Conservation (phyloP, 1,140 invertebrate genomes). For the Apolygus lucorum region DNA sequence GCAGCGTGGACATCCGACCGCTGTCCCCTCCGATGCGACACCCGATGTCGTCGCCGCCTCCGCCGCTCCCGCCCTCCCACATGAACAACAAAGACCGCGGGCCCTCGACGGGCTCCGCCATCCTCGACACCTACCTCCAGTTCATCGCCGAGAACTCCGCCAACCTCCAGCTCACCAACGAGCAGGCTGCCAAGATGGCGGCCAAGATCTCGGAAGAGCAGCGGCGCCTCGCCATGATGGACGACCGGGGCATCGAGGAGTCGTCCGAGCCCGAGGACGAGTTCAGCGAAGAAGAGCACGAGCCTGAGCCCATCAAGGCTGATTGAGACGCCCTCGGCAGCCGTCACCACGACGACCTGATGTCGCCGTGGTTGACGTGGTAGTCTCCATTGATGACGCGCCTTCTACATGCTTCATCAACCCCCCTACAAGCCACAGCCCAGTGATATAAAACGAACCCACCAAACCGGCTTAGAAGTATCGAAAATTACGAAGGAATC, state of each 20-base stretch:
- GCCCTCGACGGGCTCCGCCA: slow-evolving; percentile 55
- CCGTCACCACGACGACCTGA: too few relatives aligned
- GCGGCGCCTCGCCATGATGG: slow-evolving; percentile 28
- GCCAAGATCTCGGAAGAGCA: slow-evolving; percentile 33
- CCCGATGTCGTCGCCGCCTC: slow-evolving; percentile 23
- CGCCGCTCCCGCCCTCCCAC: slow-evolving; percentile 23
- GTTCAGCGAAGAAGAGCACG: slow-evolving; percentile 34
- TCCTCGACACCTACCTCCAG: slow-evolving; percentile 75
- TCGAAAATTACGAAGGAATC: too few relatives aligned
- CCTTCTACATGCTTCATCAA: neutral
- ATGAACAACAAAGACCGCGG: slow-evolving; percentile 31
- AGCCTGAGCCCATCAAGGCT: slow-evolving; percentile 36
- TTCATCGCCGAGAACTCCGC: slow-evolving; percentile 72
- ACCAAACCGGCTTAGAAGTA: too few relatives aligned
- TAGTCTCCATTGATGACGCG: neutral
- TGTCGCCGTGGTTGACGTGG: too few relatives aligned
- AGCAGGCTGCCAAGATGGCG: slow-evolving; percentile 35
- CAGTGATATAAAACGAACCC: neutral
- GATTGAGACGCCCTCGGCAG: slow-evolving; percentile 29
- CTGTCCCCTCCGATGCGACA: slow-evolving; percentile 24
- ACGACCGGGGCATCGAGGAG: slow-evolving; percentile 31
- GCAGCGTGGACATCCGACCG: slow-evolving; percentile 31
- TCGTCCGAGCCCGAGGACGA: slow-evolving; percentile 35
- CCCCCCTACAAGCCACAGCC: neutral
- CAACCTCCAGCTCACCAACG: slow-evolving; percentile 38